Percentiles rank a stretch among this genome's conserved stretches.
These are phyloP conservation scores for Anguilla rostrata DNA, from an alignment of 2,113 vertebrate species.

Conservation along the genomic window DNA sequence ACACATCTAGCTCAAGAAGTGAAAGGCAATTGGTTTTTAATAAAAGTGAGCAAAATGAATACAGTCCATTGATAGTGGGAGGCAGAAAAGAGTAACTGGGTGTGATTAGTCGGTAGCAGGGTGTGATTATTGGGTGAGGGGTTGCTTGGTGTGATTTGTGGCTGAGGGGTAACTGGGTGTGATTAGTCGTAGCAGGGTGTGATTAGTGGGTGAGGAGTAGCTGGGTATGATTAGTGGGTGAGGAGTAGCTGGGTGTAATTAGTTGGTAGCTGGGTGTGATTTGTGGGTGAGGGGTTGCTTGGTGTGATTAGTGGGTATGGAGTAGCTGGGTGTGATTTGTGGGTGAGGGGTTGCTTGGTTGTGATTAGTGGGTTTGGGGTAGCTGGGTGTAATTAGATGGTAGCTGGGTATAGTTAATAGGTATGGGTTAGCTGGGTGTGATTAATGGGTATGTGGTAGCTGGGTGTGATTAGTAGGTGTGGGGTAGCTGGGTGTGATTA, in stretches of 20 bases:
- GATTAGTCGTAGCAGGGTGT: neutral
- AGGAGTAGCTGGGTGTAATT: conserved; percentile 29
- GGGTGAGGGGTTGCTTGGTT: too few relatives aligned
- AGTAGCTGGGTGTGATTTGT: too few relatives aligned
- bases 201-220: neutral
- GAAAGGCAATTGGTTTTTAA: too few relatives aligned
- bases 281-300: conserved; percentile 67
- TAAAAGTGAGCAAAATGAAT: too few relatives aligned
- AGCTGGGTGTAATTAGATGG: neutral
- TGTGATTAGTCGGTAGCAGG: neutral
- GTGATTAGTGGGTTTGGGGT: neutral
- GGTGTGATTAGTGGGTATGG: too few relatives aligned
- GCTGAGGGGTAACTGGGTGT: neutral
- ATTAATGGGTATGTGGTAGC: too few relatives aligned
- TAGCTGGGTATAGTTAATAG: conserved; percentile 33
- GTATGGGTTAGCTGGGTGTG: conserved; percentile 61
- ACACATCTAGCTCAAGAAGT: neutral
- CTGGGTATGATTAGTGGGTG: neutral
- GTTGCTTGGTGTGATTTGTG: neutral
- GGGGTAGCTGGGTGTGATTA: too few relatives aligned
- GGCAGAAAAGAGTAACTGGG: neutral
- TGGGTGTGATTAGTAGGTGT: too few relatives aligned
- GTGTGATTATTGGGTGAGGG: neutral
- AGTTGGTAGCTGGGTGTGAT: conserved; percentile 32
- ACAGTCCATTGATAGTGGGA: too few relatives aligned